Conservation (phyloP, 2,113 vertebrate species). For the Blennius ocellaris region DNA sequence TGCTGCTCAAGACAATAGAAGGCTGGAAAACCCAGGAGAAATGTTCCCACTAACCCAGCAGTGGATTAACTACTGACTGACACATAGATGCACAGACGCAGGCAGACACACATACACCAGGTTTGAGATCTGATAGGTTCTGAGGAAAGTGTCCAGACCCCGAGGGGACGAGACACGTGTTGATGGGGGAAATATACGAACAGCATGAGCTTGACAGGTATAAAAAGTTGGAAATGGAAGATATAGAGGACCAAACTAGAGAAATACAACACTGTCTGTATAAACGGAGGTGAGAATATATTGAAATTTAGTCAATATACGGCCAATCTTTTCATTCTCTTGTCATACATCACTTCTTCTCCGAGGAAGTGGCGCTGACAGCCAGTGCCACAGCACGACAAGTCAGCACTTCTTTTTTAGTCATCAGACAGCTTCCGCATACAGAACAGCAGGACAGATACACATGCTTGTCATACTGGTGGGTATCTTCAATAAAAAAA, state of each 20-base stretch:
- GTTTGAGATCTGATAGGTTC: constrained; percentile 49
- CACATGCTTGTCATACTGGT: not conserved
- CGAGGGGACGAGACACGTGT: constrained; percentile 45
- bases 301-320: constrained; percentile 29
- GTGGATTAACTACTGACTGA: constrained; percentile 57
- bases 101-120: constrained; percentile 18
- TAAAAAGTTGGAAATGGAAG: constrained; percentile 21
- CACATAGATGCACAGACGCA: constrained; percentile 25
- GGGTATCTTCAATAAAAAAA: not conserved
- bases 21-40: constrained; percentile 45
- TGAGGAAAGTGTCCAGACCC: constrained; percentile 47
- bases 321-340: constrained; percentile 32
- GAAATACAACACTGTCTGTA: constrained; percentile 15
- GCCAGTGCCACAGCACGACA: constrained; percentile 4
- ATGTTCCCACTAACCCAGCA: constrained; percentile 40
- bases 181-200: constrained; percentile 51
- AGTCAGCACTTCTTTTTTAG: constrained; percentile 61
- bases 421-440: constrained; percentile 31
- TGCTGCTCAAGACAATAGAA: constrained; percentile 37
- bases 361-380: constrained; percentile 52
- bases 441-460: constrained; percentile 5
- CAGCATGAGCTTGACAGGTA: constrained; percentile 50
- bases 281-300: not conserved
- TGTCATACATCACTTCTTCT: constrained; percentile 14
- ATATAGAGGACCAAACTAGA: constrained; percentile 17